Evolutionary conservation across 2,888 invertebrate species (phyloP).

Genomic region (Scaptomyza caliginosa): DNA sequence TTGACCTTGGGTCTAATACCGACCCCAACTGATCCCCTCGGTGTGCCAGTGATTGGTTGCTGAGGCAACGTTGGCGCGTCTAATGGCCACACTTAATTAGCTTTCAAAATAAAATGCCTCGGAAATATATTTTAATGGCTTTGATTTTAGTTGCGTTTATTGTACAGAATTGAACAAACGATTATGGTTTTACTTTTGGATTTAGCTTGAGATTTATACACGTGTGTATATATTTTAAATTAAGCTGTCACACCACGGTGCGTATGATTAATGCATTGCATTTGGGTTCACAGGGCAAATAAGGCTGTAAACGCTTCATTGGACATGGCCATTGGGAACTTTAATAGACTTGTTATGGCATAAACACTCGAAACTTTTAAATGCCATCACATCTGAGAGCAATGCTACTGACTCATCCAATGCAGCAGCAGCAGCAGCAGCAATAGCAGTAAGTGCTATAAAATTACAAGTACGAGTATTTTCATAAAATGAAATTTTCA

Average conservation of each 20-base stretch:
- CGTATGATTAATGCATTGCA: conserved; percentile 56
- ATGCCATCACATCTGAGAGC: conserved; percentile 39
- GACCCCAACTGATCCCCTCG: not conserved
- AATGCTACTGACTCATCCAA: conserved; percentile 25
- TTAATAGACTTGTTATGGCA: conserved; percentile 59
- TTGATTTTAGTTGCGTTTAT: conserved; percentile 42
- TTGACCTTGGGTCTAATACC: conserved; percentile 28
- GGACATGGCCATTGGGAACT: conserved; percentile 35
- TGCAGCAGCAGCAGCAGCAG: conserved; percentile 9
- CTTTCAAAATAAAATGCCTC: conserved; percentile 64
- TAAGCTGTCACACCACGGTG: conserved; percentile 17
- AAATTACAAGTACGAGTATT: conserved; percentile 34
- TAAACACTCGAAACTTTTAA: conserved; percentile 48
- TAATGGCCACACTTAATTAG: conserved; percentile 68
- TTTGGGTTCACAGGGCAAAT: not conserved
- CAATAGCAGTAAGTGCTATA: conserved; percentile 25
- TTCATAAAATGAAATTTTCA: conserved; percentile 61
- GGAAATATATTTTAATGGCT: conserved; percentile 63
- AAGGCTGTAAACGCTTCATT: conserved; percentile 52
- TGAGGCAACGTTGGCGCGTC: conserved; percentile 22
- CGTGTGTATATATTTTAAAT: conserved; percentile 8
- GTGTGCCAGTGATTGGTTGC: not conserved
- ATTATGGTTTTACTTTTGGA: conserved; percentile 43
- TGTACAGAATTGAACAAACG: conserved; percentile 42
- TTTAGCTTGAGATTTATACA: conserved; percentile 32